Base-by-base conservation (phyloP, 2,888 invertebrate species). In the Dorcus parallelipipedus region DNA sequence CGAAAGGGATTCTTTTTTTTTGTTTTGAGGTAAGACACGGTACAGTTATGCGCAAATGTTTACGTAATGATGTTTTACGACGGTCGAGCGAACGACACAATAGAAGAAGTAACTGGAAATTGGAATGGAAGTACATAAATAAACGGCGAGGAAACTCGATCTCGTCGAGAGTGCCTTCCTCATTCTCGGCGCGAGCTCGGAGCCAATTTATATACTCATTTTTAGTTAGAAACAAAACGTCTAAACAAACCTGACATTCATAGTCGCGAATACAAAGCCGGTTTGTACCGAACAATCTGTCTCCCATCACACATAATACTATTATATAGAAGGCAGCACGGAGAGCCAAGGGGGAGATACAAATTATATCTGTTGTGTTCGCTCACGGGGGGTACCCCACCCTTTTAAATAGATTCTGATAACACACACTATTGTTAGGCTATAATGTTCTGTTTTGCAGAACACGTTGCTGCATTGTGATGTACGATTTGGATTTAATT, bases 331-430 rank as follows among this genome's bases (percentile, higher is more conserved):
- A 50, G 49, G 58, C 45, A 17, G 55, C 43, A 61, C 54, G 60
- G 60, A 53, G 56, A 60, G 56, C 55, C 47, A 42, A 60, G 59
- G 63, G 26, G 64, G 65, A 65, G 68, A 68, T 66, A 66, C 64
- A 66, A 67, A 65, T 66, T 66, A 67, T 64, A 64, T 63, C 65
- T 62, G 67, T 67, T 63, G 67, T 55, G 58, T 61, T 59, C 57
- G 64, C 54, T 79, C 79, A 79, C 78, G 79, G 77, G 78, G 77
- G 74, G 68, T 64, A 64, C 61, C 55, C 63, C 64, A 55, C 63
- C 63, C 60, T 63, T 54, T 58, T 60, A 53, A 60, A 62, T 59
- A 59, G 56, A 55, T 61, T 59, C 58, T 55, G 59, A 59, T 57
- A 57, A 58, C 45, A 50, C n/a, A 48, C 45, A 52, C 56, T 52